These are phyloP conservation scores for Orestias chungarensis DNA, from an alignment of 2,797 vertebrate genomes.

Conservation along the genomic window DNA sequence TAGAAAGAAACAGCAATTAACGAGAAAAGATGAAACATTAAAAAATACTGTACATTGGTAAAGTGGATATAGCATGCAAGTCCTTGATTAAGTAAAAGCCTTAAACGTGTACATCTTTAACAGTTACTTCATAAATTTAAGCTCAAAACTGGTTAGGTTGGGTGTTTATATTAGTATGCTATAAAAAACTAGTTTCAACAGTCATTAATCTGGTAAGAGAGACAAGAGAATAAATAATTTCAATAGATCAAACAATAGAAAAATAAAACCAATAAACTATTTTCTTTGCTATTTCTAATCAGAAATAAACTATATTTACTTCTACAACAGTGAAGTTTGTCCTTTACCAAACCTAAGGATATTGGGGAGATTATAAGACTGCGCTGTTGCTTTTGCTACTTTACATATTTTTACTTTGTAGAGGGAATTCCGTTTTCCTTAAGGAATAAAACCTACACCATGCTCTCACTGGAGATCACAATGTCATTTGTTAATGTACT, in stretches of 20 bases:
- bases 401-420: too few species aligned
- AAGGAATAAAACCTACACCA: too few species aligned
- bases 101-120: neutral
- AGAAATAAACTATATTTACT: neutral
- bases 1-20: constrained; percentile 46
- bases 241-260: too few species aligned
- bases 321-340: too few species aligned
- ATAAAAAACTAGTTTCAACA: neutral
- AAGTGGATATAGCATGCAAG: neutral
- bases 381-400: neutral
- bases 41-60: neutral
- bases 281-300: neutral
- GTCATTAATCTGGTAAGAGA: too few species aligned
- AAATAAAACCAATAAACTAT: neutral
- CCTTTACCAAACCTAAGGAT: too few species aligned
- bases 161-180: neutral
- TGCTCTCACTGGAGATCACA: too few species aligned
- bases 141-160: neutral
- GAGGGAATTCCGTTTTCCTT: too few species aligned
- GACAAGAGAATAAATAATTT: too few species aligned
- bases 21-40: constrained; percentile 16
- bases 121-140: neutral
- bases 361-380: neutral
- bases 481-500: too few species aligned
- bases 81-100: neutral